Evolutionary conservation across 2,797 vertebrate species (phyloP).

Genomic region (Enteromius argenteus): DNA sequence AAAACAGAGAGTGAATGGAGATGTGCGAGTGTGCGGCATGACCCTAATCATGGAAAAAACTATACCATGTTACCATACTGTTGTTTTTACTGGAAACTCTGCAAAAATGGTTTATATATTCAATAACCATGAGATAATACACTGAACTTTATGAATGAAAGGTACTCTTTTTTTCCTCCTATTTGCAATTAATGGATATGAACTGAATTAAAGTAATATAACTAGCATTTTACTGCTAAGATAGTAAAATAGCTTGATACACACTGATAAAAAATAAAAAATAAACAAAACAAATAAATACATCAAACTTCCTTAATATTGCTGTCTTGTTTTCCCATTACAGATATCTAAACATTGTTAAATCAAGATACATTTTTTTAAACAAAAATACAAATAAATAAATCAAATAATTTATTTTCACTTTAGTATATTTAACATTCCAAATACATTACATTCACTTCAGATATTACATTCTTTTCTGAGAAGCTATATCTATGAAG

Average conservation of each 20-base stretch:
- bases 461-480: neutral
- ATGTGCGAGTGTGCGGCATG: neutral
- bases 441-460: neutral
- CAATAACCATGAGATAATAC: constrained; percentile 57
- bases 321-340: too few species aligned
- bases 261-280: too few species aligned
- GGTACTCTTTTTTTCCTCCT: neutral
- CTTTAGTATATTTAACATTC: neutral
- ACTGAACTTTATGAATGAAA: neutral
- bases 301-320: too few species aligned
- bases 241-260: too few species aligned
- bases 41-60: neutral
- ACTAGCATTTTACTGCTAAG: too few species aligned
- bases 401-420: too few species aligned
- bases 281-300: too few species aligned
- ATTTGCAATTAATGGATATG: neutral
- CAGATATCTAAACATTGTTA: too few species aligned
- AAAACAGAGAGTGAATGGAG: constrained; percentile 23
- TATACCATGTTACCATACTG: too few species aligned
- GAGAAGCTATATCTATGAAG: neutral
- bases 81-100: neutral
- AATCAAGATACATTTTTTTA: too few species aligned
- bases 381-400: too few species aligned
- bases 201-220: neutral
- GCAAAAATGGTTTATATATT: constrained; percentile 16